Percentiles rank a stretch among this genome's conserved stretches.
These are phyloP conservation scores for Vollenhovia emeryi DNA, from an alignment of 1,140 invertebrate genomes.

Conservation along the genomic window DNA sequence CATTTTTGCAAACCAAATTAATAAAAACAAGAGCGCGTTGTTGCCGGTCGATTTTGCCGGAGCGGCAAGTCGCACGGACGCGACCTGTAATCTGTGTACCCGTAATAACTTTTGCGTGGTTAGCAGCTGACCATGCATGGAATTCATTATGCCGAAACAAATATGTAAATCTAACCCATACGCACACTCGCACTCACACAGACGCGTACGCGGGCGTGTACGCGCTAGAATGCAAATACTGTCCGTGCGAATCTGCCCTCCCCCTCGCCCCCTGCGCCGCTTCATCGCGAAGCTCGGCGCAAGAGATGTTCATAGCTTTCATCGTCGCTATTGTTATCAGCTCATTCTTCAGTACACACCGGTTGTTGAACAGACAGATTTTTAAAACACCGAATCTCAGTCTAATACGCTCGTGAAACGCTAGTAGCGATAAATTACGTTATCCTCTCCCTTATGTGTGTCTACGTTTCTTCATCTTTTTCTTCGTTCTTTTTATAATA, in stretches of 20 bases:
- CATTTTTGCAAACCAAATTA: constrained; percentile 58
- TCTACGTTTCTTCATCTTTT: background rate
- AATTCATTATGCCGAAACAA: constrained; percentile 75
- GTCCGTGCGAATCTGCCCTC: constrained; percentile 13
- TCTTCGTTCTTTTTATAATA: background rate
- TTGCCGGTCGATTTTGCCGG: constrained; percentile 56
- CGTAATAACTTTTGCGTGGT: constrained; percentile 75
- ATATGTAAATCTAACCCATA: constrained; percentile 71
- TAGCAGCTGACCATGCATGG: constrained; percentile 75
- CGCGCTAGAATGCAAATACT: constrained; percentile 55
- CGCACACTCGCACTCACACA: constrained; percentile 23
- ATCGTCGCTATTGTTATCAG: constrained; percentile 45
- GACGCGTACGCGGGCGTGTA: background rate
- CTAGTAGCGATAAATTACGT: background rate
- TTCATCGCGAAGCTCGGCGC: constrained; percentile 13
- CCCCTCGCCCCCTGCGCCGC: background rate
- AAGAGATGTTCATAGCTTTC: constrained; percentile 54
- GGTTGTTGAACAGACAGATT: constrained; percentile 13
- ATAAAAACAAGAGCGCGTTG: constrained; percentile 54
- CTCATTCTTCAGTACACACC: constrained; percentile 38
- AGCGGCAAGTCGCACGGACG: constrained; percentile 64
- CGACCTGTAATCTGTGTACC: constrained; percentile 72
- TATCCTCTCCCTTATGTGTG: background rate
- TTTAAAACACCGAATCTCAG: background rate
- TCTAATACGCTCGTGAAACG: background rate